phyloP scores from a whole-genome alignment of 1,140 invertebrate genomes.

The Apis cerana region DNA sequence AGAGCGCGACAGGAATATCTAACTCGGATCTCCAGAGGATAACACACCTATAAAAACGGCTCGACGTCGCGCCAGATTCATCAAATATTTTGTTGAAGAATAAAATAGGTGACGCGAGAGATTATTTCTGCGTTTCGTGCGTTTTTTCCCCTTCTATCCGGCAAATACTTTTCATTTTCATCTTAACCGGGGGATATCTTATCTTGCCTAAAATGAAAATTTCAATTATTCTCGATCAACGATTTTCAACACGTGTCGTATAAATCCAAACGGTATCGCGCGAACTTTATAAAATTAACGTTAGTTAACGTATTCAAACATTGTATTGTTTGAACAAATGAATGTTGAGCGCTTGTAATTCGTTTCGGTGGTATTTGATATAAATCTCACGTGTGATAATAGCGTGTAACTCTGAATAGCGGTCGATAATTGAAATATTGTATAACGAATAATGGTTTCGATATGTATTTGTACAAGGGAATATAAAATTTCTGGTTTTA shows the following conservation, averaged over 20 bases:
- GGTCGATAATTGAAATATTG: slow-evolving; percentile 2
- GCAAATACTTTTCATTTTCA: slow-evolving; percentile 46
- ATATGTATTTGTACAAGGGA: too few relatives aligned
- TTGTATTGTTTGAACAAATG: not conserved
- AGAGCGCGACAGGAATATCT: slow-evolving; percentile 18
- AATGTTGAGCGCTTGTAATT: not conserved
- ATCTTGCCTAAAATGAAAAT: slow-evolving; percentile 28
- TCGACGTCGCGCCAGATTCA: slow-evolving; percentile 53
- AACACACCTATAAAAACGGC: slow-evolving; percentile 59
- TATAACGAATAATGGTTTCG: not conserved
- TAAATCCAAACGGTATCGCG: not conserved
- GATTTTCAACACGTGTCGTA: slow-evolving; percentile 42
- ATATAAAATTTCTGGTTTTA: not conserved
- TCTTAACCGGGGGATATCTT: slow-evolving; percentile 25
- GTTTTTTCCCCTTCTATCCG: too few relatives aligned
- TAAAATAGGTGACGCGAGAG: slow-evolving; percentile 61
- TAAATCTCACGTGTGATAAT: not conserved
- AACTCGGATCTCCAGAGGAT: slow-evolving; percentile 31
- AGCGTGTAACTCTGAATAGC: not conserved
- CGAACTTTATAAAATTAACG: not conserved
- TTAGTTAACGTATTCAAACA: not conserved
- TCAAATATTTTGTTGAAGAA: slow-evolving; percentile 62
- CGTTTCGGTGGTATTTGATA: not conserved
- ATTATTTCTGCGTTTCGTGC: slow-evolving; percentile 61
- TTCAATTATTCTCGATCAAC: slow-evolving; percentile 37